Evolutionary conservation across 2,888 invertebrate species (phyloP).

Genomic region (Callyntrura sp.): DNA sequence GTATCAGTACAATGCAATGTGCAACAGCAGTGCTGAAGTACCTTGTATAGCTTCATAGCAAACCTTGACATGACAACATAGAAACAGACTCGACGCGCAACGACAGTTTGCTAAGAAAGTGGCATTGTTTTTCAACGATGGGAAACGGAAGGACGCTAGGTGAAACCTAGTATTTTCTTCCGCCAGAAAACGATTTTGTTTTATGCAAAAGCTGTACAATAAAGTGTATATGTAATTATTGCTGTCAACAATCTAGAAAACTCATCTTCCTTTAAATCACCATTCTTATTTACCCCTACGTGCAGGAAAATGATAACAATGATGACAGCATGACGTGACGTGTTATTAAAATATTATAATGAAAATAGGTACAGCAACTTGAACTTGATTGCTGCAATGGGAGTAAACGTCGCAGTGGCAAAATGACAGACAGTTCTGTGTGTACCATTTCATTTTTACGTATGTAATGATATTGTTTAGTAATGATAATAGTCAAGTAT

Average conservation of each 20-base stretch:
- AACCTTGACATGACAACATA: too few species aligned
- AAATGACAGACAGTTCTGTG: too few species aligned
- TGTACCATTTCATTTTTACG: too few species aligned
- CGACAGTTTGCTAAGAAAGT: conserved; percentile 51
- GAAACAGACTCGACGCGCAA: too few species aligned
- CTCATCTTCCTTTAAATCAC: conserved; percentile 2
- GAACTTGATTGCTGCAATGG: conserved; percentile 56
- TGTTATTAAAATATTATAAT: conserved; percentile 20
- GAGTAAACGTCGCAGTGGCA: conserved; percentile 4
- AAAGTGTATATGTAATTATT: too few species aligned
- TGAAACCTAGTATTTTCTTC: conserved; percentile 74
- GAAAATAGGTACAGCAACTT: conserved; percentile 41
- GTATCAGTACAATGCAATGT: too few species aligned
- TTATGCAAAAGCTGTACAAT: conserved; percentile 44
- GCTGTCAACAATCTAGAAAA: conserved; percentile 60
- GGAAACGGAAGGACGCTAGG: conserved; percentile 72
- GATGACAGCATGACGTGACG: background rate
- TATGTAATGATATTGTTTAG: conserved; percentile 7
- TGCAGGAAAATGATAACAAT: conserved; percentile 19
- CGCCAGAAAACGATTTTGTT: conserved; percentile 31
- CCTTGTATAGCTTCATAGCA: too few species aligned
- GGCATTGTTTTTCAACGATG: conserved; percentile 50
- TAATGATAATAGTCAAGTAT: conserved; percentile 21
- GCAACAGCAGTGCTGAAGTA: too few species aligned
- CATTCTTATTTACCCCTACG: background rate